phyloP scores from a whole-genome alignment of 2,888 invertebrate genomes.

The Nephrotoma appendiculata region DNA sequence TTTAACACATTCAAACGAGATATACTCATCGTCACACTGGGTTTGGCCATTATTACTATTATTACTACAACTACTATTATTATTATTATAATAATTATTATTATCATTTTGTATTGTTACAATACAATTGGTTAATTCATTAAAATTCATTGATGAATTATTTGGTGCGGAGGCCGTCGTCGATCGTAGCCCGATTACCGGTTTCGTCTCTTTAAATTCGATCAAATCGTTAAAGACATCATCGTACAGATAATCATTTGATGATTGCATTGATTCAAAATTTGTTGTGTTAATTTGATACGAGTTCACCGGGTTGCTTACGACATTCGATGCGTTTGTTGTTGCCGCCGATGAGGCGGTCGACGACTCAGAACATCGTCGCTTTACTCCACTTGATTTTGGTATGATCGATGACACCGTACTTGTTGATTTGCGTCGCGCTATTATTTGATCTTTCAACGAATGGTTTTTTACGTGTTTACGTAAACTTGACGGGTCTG shows the following conservation, averaged over 20 bases:
- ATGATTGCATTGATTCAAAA: slow-evolving; percentile 6
- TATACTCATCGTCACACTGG: slow-evolving; percentile 22
- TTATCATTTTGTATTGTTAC: slow-evolving; percentile 26
- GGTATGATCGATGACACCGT: slow-evolving; percentile 7
- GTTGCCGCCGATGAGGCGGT: slow-evolving; percentile 9
- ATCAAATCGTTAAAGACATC: slow-evolving; percentile 14
- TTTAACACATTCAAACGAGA: slow-evolving; percentile 33
- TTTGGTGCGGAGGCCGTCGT: not conserved
- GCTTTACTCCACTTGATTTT: slow-evolving; percentile 7
- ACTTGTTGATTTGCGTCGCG: slow-evolving; percentile 8
- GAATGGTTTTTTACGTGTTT: slow-evolving; percentile 83
- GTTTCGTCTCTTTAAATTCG: not conserved
- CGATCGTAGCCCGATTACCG: not conserved
- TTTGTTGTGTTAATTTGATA: slow-evolving; percentile 9
- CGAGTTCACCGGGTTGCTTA: slow-evolving; percentile 12
- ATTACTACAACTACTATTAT: not conserved
- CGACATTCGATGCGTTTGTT: slow-evolving; percentile 3
- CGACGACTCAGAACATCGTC: slow-evolving; percentile 25
- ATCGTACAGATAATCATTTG: slow-evolving; percentile 14
- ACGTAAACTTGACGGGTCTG: slow-evolving; percentile 83
- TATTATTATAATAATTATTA: not conserved
- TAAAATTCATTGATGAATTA: slow-evolving; percentile 28
- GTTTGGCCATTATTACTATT: not conserved
- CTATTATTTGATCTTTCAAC: slow-evolving; percentile 17
- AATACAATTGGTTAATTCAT: slow-evolving; percentile 35